A percentile compares a stretch with the other conserved stretches of the same genome.
These are phyloP conservation scores for Cyphomyrus plagiostoma DNA, from an alignment of 2,113 vertebrate genomes.

Conservation along the genomic window DNA sequence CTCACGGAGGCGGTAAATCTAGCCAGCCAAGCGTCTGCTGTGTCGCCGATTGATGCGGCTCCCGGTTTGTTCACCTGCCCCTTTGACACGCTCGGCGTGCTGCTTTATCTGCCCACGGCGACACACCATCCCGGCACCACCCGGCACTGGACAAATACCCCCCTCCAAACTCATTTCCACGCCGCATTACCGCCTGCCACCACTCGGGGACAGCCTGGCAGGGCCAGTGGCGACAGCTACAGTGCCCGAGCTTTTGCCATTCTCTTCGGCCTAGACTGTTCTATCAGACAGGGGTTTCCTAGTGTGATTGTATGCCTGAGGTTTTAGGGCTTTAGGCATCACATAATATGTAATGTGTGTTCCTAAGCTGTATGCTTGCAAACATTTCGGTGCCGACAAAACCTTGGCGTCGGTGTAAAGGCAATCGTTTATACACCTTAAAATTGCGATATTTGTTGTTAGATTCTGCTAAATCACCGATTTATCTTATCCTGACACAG, in stretches of 20 bases:
- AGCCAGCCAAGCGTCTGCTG: background rate
- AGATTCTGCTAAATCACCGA: background rate
- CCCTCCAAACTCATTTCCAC: conserved; percentile 17
- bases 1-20: background rate
- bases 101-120: background rate
- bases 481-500: background rate
- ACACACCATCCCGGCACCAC: background rate
- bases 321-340: background rate
- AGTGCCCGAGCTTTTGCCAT: background rate
- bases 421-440: background rate
- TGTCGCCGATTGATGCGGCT: background rate
- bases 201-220: conserved; percentile 8
- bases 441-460: background rate
- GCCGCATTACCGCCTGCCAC: background rate
- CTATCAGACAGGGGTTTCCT: background rate
- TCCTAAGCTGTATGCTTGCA: background rate
- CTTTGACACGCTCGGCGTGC: background rate
- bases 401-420: background rate
- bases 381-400: background rate
- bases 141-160: conserved; percentile 10
- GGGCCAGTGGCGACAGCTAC: background rate
- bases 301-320: background rate
- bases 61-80: background rate
- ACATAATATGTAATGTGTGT: background rate
- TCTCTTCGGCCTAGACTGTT: conserved; percentile 6